Evolutionary conservation across 2,797 vertebrate species (phyloP).

Genomic region (Aselliscus stoliczkanus): DNA sequence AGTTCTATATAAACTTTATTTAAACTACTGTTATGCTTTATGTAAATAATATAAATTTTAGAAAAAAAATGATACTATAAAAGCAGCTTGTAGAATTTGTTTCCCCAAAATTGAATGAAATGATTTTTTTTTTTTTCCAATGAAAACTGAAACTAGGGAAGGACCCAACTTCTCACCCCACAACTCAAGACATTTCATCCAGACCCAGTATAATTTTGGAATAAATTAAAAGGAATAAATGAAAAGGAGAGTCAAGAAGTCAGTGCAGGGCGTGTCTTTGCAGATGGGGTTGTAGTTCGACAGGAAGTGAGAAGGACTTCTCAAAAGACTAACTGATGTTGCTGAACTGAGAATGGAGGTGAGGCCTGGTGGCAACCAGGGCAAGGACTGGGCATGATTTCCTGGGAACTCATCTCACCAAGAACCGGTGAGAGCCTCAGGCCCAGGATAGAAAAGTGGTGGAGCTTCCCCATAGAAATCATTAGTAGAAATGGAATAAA

Average conservation of each 20-base stretch:
- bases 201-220: not conserved
- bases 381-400: accelerated
- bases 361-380: accelerated
- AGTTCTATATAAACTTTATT: not conserved
- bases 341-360: not conserved
- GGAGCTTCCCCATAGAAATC: not conserved
- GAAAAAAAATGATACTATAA: not conserved
- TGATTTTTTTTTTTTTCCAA: not conserved
- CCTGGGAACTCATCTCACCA: accelerated
- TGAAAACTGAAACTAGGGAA: not conserved
- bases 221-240: not conserved
- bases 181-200: not conserved
- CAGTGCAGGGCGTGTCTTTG: not conserved
- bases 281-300: not conserved
- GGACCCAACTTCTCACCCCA: accelerated
- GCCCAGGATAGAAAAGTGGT: not conserved
- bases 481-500: not conserved
- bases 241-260: not conserved
- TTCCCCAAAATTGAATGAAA: not conserved
- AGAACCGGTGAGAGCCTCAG: accelerated
- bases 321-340: not conserved
- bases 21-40: not conserved
- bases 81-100: not conserved
- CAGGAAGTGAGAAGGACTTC: not conserved
- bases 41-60: not conserved